Evolutionary conservation across 64 coral and sea anemone genomes (phyloP), one percentile per base, ranked within the genome.

Genomic region (Montipora efflorescens): DNA sequence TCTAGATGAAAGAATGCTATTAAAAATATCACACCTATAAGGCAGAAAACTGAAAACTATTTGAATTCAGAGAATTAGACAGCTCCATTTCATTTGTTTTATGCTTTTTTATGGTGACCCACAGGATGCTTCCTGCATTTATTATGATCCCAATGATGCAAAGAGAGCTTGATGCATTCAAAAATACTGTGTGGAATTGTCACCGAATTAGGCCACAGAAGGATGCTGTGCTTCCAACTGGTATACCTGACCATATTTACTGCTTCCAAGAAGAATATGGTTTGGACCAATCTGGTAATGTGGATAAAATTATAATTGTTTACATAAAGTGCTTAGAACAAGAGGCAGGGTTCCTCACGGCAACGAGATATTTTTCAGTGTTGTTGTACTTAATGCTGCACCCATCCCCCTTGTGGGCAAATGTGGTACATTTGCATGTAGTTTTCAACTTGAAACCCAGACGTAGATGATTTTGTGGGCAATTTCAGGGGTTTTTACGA

Each of bases 51-150:
- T 72, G 4, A 72, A 72, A 20, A 72, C 20, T 72, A 72, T 72
- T 72, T 72, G 69, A 36, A 72, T 28, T 8, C 69, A 23, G 69
- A 72, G 5, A 28, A 72, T 28, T 72, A 72, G 2, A 72, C 69
- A 72, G 69, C 69, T 72, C 19, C 20, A 48, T 49, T 79, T 52
- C 77, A 79, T 50, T 79, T 79, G 47, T 52, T 50, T 53, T 4
- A 49, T 47, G 8, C 13, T 52, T 50, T 68, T 88, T 53, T 88
- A 14, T 88, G 19, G 44, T 88, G 18, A 46, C 49, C 20, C 67
- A 55, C 85, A 90, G 77, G 66, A 90, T 90, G 76, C 89, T 90
- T 59, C 59, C 81, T 80, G 76, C 89, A 48, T 90, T 80, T 81
- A 90, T 90, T 48, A 80, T 90, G 67, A 58, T 90, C 22, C 77